Evolutionary conservation across 2,888 invertebrate genomes (phyloP), one percentile per base, ranked within the genome.

Genomic region (Sclerodermus sp.): DNA sequence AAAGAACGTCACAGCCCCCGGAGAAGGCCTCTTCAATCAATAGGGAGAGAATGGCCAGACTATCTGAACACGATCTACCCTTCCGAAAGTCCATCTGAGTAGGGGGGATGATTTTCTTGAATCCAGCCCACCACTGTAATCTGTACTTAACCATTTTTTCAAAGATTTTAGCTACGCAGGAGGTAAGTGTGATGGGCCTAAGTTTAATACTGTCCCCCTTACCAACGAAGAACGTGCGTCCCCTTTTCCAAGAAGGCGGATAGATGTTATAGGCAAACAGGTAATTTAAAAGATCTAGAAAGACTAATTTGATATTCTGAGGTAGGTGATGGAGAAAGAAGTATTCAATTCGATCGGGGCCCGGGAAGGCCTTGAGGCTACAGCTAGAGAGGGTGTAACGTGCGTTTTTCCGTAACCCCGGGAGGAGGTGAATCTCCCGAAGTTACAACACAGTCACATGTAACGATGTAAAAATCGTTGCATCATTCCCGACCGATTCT

Each of bases 91-190:
- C 56, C n/a, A 31, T 36, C 41, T 51, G 52, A 18, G 18, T 17
- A 0, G 39, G 14, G 4, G 53, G 53, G 10, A 55, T 14, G 1
- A 53, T 13, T 8, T 47, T 16, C 1, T 51, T 43, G 12, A 16
- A 12, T 34, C 55, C 58, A 2, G 32, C 48, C 53, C 53, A 57
- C 54, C 49, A 49, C 17, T 49, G 41, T 34, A 54, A 34, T n/a
- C 53, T 39, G 12, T 47, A 51, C 36, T 57, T 57, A 1, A 57
- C 10, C 30, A 54, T 38, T 23, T 49, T 49, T 45, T 57, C 54
- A 15, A 51, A 49, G 9, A 57, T 12, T 44, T 57, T 57, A 29
- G 44, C 29, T 10, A 47, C 9, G 12, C 56, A 57, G 12, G 49
- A 49, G 4, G 49, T 45, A 17, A 55, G 47, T 10, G 52, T 14